Base-by-base conservation (phyloP, 2,113 vertebrate genomes). In the Amazona guildingii region DNA sequence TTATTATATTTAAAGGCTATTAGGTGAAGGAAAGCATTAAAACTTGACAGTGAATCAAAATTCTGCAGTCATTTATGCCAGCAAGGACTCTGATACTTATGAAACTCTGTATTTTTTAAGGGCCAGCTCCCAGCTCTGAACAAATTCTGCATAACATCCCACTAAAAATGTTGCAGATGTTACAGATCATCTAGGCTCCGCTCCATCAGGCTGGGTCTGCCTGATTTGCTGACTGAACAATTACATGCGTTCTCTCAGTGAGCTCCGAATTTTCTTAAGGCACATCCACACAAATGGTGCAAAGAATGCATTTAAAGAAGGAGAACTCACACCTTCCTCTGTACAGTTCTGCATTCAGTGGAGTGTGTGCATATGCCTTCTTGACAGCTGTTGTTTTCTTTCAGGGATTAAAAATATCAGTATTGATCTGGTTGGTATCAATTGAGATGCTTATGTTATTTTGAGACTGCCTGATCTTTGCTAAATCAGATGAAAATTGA, bases 391-490 rank as follows among this genome's bases (percentile, higher is more conserved):
- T 79, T 97, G 62, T 92, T 94, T 95, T 78, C 80, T 84, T 89
- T 79, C 44, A 69, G 48, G 80, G 43, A 81, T 93, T 75, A 95
- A 92, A 97, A 93, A 78, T 92, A 96, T 77, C n/a, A 48, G 72
- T 93, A 96, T 96, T 97, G 94, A 95, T 97, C 90, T 89, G 43
- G 55, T 31, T 81, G 68, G 43, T 94, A 94, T 86, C 94, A 96
- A 80, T 75, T 49, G 86, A 63, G 48, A 84, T 88, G 87, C 92
- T 70, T 79, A 67, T 41, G 57, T 67, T 92, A 81, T 81, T 89
- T 91, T 9, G 69, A 73, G 75, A 39, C 44, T 83, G 70, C 61
- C 2, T 69, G 83, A 75, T 48, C 55, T 83, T 95, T 69, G 91
- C 51, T 86, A 92, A 90, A 92, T 83, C 74, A 86, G 83, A 95